Evolutionary conservation across 2,888 invertebrate species (phyloP), one percentile per base, ranked within the genome.

Genomic region (Drosophila dives): DNA sequence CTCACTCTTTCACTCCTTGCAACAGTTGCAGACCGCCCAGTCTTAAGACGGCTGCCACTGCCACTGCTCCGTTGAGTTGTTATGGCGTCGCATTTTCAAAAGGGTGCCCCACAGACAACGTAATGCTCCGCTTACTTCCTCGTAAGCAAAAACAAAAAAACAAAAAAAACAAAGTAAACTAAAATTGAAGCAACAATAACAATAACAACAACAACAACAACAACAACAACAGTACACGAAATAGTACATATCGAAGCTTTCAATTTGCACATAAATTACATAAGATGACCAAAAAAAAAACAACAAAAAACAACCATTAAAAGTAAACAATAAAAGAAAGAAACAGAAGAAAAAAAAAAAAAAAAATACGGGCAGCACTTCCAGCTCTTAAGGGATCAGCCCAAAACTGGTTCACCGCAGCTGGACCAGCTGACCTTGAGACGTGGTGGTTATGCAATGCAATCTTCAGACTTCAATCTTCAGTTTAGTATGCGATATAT

Each of bases 251-350:
- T 73, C 66, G 77, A 77, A 65, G 81, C 85, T 84, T 89, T 86
- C 90, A 87, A 89, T 86, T 86, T 86, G 88, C 90, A 86, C 90
- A 77, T 84, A 80, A 87, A 84, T 86, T 86, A 80, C 85, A 86
- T 86, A 86, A 89, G 80, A 60, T 76, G 75, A 58, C 73, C 79
- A 56, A 73, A 75, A 86, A 69, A 61, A 38, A 36, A 34, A 40
- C 45, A 42, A 49, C 60, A 54, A 55, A 48, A 66, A 56, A 38
- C 34, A 29, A 61, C 63, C 45, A 74, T 61, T 68, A 72, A 79
- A 66, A 58, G 34, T 56, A 0, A 69, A 66, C 60, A 36, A 68
- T 68, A 34, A 55, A 42, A 55, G 38, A 56, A 38, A 48, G 20
- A 48, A 26, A 29, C 29, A 29, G 29, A 29, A 29, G 5, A 48